phyloP scores from a whole-genome alignment of 2,113 vertebrate genomes.

The Rhinichthys klamathensis region DNA sequence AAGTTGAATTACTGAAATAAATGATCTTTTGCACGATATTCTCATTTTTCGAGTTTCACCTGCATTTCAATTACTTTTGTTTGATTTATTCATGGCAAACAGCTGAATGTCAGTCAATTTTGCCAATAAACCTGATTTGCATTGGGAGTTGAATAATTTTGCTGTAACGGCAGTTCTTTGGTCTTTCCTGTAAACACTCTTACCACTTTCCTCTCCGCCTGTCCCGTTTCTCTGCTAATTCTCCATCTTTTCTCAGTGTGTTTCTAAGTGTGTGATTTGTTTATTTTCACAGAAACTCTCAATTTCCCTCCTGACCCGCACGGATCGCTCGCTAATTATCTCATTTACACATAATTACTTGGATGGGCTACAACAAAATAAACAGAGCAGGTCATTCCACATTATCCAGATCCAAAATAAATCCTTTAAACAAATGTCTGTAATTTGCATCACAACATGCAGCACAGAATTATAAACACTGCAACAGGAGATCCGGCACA shows the following conservation, averaged over 20 bases:
- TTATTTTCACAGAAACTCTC: slow-evolving; percentile 11
- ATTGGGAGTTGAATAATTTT: no score
- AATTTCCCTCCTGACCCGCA: not conserved
- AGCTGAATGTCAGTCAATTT: no score
- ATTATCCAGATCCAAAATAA: not conserved
- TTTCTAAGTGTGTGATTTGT: not conserved
- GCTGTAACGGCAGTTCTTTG: no score
- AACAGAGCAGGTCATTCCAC: not conserved
- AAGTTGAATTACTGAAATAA: no score
- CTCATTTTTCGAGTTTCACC: no score
- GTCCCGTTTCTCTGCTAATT: not conserved
- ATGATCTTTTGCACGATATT: no score
- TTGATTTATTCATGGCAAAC: no score
- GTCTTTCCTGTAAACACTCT: not conserved
- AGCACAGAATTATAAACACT: not conserved
- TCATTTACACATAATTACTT: slow-evolving; percentile 26
- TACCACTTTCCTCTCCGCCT: not conserved
- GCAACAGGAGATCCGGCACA: not conserved
- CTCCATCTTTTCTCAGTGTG: not conserved
- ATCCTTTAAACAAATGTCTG: not conserved
- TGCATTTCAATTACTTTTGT: no score
- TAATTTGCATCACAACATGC: not conserved
- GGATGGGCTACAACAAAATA: not conserved
- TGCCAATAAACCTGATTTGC: no score
- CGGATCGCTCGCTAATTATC: not conserved